Percentiles rank a stretch among this genome's conserved stretches.
Conservation (phyloP, 2,888 invertebrate species). For the Parascotia fuliginaria region DNA sequence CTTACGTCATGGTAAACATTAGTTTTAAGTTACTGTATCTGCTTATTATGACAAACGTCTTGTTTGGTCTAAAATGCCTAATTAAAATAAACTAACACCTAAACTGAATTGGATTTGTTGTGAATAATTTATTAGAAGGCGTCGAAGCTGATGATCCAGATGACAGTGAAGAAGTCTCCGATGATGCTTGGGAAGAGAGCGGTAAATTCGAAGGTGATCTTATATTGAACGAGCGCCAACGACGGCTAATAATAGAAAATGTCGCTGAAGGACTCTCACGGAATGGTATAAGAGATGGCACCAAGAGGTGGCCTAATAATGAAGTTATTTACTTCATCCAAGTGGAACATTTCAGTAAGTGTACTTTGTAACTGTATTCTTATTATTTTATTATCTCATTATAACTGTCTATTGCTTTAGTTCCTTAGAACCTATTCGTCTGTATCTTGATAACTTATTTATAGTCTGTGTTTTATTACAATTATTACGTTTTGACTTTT, state of each 20-base stretch:
- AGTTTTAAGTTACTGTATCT: too few species aligned
- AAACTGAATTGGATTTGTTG: neutral
- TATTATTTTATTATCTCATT: too few species aligned
- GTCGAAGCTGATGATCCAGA: slow-evolving; percentile 62
- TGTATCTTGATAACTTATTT: too few species aligned
- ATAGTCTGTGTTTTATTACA: too few species aligned
- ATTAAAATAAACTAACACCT: too few species aligned
- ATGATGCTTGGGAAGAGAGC: slow-evolving; percentile 81
- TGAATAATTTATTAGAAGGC: slow-evolving; percentile 51
- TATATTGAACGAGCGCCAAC: slow-evolving; percentile 76
- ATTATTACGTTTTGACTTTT: too few species aligned
- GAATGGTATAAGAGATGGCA: slow-evolving; percentile 75
- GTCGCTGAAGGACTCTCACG: slow-evolving; percentile 76
- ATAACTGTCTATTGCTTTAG: too few species aligned
- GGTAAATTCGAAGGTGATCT: slow-evolving; percentile 84
- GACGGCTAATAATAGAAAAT: slow-evolving; percentile 72
- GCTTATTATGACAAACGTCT: too few species aligned
- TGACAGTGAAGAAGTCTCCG: slow-evolving; percentile 65
- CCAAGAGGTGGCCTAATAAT: slow-evolving; percentile 79
- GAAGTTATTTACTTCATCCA: slow-evolving; percentile 78
- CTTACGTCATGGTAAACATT: too few species aligned
- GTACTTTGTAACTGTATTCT: neutral
- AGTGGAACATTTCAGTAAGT: slow-evolving; percentile 79
- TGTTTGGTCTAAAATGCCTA: too few species aligned
- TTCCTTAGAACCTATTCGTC: too few species aligned